Evolutionary conservation across 2,797 vertebrate genomes (phyloP), one percentile per base, ranked within the genome.

Genomic region (Etheostoma nigrum): DNA sequence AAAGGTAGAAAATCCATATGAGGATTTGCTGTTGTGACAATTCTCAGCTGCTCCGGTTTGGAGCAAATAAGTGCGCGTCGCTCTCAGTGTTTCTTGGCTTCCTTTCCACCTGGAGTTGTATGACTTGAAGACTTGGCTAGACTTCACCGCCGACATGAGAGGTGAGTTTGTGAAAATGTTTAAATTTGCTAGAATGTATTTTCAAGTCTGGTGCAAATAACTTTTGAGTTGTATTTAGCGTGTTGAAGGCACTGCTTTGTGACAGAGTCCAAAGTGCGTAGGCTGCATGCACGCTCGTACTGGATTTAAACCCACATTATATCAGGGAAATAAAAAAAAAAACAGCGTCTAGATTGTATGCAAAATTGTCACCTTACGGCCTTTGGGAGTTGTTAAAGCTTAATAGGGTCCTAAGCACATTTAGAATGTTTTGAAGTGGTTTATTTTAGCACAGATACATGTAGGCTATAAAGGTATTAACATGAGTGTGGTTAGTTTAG

Each of bases 91-190:
- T 74, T 51, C 64, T 53, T 47, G 40, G 45, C 68, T 75, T 82
- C 65, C 16, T 82, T 86, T 86, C 87, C 84, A 63, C 62, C 67
- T 62, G 91, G 93, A 94, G 77, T 91, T 93, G 68, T 71, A 92
- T 90, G 92, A 91, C 68, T 84, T 71, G 67, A 83, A 94, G 76
- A 92, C 72, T 89, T 63, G 74, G 44, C 13, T 54, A 80, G 58
- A 85, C 60, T 79, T 65, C 61, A 76, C 16, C 84, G 85, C 72
- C 86, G 79, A 86, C 71, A 96, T 96, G 95, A 96, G 95, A 95
- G 95, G 95, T 96, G 84, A 94, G 95, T 90, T 78, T 11, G 14
- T n/a, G 14, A 6, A 5, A 23, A 16, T 48, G 18, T 0, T 45
- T 12, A 10, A 4, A 5, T 49, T 70, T 54, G 0, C 48, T 18